Conservation (phyloP, 1,140 invertebrate genomes). For the Mycetomoellerius zeteki region DNA sequence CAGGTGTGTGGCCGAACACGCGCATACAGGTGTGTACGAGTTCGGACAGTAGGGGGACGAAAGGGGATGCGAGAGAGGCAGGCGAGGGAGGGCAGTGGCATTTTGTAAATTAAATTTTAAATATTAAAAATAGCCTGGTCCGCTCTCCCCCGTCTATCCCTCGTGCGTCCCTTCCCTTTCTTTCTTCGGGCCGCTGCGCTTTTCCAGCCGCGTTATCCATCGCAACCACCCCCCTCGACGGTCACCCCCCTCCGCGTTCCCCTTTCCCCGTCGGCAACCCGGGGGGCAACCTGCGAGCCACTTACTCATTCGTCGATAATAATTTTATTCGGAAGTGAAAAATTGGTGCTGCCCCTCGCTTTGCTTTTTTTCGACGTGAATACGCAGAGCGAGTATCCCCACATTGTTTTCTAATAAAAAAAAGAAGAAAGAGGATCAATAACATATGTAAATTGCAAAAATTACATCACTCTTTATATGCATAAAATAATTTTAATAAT, state of each 20-base stretch:
- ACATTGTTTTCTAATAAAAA: conserved; percentile 47
- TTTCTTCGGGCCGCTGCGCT: conserved; percentile 72
- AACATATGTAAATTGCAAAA: conserved; percentile 40
- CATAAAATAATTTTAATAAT: conserved; percentile 15
- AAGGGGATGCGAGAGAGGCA: background rate
- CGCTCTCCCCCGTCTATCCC: conserved; percentile 57
- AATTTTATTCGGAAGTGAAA: conserved; percentile 85
- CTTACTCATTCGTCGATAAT: conserved; percentile 86
- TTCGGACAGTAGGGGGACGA: conserved; percentile 13
- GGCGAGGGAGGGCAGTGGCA: conserved; percentile 76
- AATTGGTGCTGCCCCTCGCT: conserved; percentile 78
- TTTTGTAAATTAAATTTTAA: conserved; percentile 86
- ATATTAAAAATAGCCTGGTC: conserved; percentile 84
- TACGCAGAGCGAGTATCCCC: conserved; percentile 38
- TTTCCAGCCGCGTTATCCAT: conserved; percentile 75
- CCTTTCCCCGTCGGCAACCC: conserved; percentile 64
- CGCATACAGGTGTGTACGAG: conserved; percentile 49
- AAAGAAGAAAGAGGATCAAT: background rate
- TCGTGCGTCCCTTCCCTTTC: conserved; percentile 63
- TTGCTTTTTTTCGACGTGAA: conserved; percentile 45
- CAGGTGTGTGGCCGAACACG: conserved; percentile 47
- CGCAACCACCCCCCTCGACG: conserved; percentile 60
- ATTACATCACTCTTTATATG: conserved; percentile 8
- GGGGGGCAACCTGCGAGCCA: conserved; percentile 77
- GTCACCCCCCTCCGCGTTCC: background rate